Percentiles rank a stretch among this genome's conserved stretches.
Evolutionary conservation across 2,888 invertebrate genomes (phyloP).

Genomic region (Oeneis ivallda): DNA sequence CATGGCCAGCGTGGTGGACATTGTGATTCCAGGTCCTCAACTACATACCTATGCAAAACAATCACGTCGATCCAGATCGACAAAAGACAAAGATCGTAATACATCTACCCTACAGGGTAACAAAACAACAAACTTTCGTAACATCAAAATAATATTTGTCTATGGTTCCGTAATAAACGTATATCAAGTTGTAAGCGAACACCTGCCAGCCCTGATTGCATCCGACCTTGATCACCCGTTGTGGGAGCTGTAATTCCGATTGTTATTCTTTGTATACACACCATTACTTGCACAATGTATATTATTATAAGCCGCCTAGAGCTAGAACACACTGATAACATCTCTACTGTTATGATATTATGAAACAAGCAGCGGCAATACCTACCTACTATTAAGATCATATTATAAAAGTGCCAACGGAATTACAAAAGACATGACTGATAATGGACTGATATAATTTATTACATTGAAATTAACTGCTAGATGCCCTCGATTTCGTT

Average conservation of each 20-base stretch:
- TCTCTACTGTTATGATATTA: constrained; percentile 17
- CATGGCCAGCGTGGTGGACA: too few relatives aligned
- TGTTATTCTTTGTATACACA: constrained; percentile 29
- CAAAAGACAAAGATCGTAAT: too few relatives aligned
- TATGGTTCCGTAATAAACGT: background rate
- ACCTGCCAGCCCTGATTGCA: constrained; percentile 15
- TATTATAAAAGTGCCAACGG: constrained; percentile 9
- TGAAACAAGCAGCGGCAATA: constrained; percentile 9
- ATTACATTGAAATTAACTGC: too few relatives aligned
- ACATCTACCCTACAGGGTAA: too few relatives aligned
- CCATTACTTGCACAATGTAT: constrained; percentile 29
- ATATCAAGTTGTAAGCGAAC: background rate
- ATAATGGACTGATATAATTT: too few relatives aligned
- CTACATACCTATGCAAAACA: too few relatives aligned
- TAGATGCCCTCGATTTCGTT: too few relatives aligned
- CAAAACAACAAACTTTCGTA: too few relatives aligned
- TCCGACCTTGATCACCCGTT: constrained; percentile 29
- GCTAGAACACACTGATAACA: constrained; percentile 20
- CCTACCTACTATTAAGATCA: background rate
- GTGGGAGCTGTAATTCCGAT: constrained; percentile 30
- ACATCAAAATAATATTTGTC: background rate
- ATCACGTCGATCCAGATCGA: too few relatives aligned
- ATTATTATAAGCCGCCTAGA: constrained; percentile 23
- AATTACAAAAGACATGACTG: background rate
- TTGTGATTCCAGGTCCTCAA: too few relatives aligned